These are phyloP conservation scores for Mustela nigripes DNA, from an alignment of 2,113 vertebrate species.

Conservation along the genomic window DNA sequence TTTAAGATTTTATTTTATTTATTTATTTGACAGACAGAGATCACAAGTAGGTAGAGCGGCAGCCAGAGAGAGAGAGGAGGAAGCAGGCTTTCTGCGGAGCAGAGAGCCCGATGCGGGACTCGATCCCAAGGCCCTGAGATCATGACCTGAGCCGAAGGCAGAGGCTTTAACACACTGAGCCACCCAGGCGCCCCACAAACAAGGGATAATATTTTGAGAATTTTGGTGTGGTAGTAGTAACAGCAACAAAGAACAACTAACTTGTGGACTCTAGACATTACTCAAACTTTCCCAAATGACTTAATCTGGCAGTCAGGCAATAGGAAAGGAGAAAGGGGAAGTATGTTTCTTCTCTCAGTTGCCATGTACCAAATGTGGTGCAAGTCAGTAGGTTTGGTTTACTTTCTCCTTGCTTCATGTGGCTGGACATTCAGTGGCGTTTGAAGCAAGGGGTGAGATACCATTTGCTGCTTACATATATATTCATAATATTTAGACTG, in stretches of 20 bases:
- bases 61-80: too few species aligned
- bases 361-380: neutral
- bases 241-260: neutral
- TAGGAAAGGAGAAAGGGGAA: neutral
- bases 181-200: neutral
- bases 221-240: neutral
- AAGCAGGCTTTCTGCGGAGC: too few species aligned
- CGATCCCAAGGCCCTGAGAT: too few species aligned
- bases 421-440: neutral
- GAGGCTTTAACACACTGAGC: too few species aligned
- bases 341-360: neutral
- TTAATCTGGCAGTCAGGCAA: neutral
- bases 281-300: neutral
- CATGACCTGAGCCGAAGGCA: too few species aligned
- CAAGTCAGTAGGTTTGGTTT: neutral
- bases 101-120: too few species aligned
- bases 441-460: neutral
- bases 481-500: neutral
- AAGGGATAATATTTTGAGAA: neutral
- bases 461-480: neutral
- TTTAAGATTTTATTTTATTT: too few species aligned
- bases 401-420: neutral
- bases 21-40: too few species aligned
- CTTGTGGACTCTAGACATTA: neutral
- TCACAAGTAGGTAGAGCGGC: too few species aligned